These are phyloP conservation scores for Psilanteris sp. DNA, from an alignment of 1,140 invertebrate species.

Conservation along the genomic window DNA sequence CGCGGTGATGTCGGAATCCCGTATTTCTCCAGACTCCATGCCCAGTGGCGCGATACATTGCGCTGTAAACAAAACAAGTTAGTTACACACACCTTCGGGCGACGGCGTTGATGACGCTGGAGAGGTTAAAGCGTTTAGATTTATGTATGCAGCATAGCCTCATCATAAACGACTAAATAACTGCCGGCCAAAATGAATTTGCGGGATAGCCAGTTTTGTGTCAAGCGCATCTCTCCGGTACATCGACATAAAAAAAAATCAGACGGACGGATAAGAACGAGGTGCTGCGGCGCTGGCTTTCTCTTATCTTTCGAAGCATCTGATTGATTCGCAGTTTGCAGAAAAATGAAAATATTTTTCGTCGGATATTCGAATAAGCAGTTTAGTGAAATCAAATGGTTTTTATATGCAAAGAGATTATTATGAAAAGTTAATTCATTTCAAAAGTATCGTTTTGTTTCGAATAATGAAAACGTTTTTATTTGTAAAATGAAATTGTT, in stretches of 20 bases:
- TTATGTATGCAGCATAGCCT: constrained; percentile 67
- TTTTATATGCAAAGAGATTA: too few relatives aligned
- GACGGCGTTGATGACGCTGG: constrained; percentile 47
- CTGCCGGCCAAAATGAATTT: constrained; percentile 72
- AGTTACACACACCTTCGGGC: constrained; percentile 51
- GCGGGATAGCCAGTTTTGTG: constrained; percentile 67
- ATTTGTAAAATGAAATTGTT: too few relatives aligned
- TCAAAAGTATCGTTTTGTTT: too few relatives aligned
- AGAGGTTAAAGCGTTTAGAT: constrained; percentile 66
- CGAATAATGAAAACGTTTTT: too few relatives aligned
- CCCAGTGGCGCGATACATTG: constrained; percentile 84
- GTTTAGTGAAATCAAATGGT: too few relatives aligned
- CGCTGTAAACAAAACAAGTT: constrained; percentile 79
- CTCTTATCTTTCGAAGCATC: constrained; percentile 67
- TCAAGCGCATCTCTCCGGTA: constrained; percentile 22
- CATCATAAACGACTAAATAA: constrained; percentile 76
- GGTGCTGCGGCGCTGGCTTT: constrained; percentile 55
- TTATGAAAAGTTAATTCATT: too few relatives aligned
- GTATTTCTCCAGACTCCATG: constrained; percentile 87
- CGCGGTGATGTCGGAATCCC: constrained; percentile 85
- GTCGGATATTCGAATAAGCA: too few relatives aligned
- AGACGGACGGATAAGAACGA: constrained; percentile 36
- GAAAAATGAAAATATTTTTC: too few relatives aligned
- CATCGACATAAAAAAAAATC: constrained; percentile 25
- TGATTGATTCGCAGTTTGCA: constrained; percentile 70